Base-by-base conservation (phyloP, 1,140 invertebrate species). In the Habropoda laboriosa region DNA sequence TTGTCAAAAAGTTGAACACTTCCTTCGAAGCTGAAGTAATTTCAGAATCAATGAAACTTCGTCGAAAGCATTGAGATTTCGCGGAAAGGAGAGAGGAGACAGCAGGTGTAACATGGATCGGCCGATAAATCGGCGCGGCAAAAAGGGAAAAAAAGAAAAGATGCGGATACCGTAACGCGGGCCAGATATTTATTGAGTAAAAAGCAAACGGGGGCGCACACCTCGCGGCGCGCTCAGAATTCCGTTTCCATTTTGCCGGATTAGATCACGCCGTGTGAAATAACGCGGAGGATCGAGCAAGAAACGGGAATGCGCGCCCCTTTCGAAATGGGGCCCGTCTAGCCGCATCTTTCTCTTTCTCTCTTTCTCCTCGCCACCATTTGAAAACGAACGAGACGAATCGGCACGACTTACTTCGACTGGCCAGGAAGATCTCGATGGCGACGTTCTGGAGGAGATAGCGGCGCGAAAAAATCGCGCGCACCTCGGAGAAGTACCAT, bases 401-500 rank as follows among this genome's bases (percentile, higher is more conserved):
- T 77, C 63, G 75, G 49, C 53, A 80, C 55, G 71, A 96, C 96
- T 97, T 94, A 99, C 98, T 99, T 95, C 99, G 95, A 93, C 98
- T 99, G 30, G 99, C 98, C 63, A 99, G 95, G 93, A 99, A 99
- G 88, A 99, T 99, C 94, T 99, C 99, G 88, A 99, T 96, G 61
- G 98, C 98, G 53, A 98, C 96, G 94, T 99, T 99, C 92, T 99
- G 99, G 60, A 99, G 95, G 18, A 99, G 94, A 91, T 99, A 99
- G 47, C 98, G 95, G 8, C 99, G 94, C 3, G 98, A 98, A 94
- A 99, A 99, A 86, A 99, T 99, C 47, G 99, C 99, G 24, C 99
- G 96, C 63, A 99, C 98, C 94, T 99, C 99, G 71, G 97, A 98
- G 94, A 99, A 99, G 94, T 99, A 98, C 99, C 99, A 99, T 94